Evolutionary conservation across 2,113 vertebrate genomes (phyloP), one percentile per base, ranked within the genome.

Genomic region (Anthoscopus minutus): DNA sequence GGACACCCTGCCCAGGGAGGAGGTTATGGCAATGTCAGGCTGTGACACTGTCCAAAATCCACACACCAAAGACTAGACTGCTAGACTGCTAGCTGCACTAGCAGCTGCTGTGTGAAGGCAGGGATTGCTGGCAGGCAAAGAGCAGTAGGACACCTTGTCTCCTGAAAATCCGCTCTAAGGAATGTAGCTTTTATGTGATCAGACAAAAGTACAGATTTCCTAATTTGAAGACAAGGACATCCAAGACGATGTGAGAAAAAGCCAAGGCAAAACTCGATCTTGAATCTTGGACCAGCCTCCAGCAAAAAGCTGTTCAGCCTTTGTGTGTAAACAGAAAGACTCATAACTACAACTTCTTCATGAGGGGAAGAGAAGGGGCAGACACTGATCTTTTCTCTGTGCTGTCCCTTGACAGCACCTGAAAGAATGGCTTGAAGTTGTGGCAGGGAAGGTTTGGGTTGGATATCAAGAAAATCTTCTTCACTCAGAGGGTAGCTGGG

Each of bases 21-120:
- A 77, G 37, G 10, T 45, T 76, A 40, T 28, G 60, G 28, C 23
- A 66, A 48, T 0, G 0, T 12, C 45, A 76, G 28, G 5, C 23
- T 35, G 12, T 48, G 22, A 1, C 2, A 15, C 45, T 69, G 45
- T 47, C 47, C 71, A 50, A 83, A 95, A 70, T 50, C 33, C 15
- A 17, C 35, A 24, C 10, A 16, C 25, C 3, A 3, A 60, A 71
- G 28, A 10, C 33, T n/a, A n/a, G n/a, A n/a, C n/a, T n/a, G n/a
- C n/a, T n/a, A n/a, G n/a, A n/a, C n/a, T n/a, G n/a, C n/a, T n/a
- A n/a, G n/a, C n/a, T n/a, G 10, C 17, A 35, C 20, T 1, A 1
- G n/a, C 44, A 78, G 15, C 4, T 72, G 19, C 22, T 48, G 4
- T 27, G 19, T 33, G 7, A 89, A 7, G 19, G 24, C 10, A 69